Conservation (phyloP, 2,113 vertebrate species). For the Cavia porcellus region DNA sequence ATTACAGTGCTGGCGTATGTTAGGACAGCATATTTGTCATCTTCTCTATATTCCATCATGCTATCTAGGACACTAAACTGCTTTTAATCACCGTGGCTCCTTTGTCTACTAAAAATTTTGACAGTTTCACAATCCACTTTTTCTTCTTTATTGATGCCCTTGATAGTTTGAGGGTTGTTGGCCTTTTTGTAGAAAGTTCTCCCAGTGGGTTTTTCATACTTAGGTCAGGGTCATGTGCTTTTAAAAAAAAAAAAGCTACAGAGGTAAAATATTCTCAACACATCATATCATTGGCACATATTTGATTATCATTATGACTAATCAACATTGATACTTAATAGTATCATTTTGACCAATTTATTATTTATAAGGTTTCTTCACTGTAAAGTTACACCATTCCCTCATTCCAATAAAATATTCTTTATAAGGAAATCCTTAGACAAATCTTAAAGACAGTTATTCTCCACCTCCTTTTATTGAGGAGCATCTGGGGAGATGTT, state of each 20-base stretch:
- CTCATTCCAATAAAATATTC: background rate
- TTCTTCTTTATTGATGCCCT: background rate
- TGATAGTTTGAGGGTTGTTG: background rate
- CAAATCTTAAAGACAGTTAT: background rate
- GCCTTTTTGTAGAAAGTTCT: background rate
- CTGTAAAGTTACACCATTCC: background rate
- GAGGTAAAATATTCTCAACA: background rate
- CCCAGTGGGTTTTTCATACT: background rate
- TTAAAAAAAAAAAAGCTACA: background rate
- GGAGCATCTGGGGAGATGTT: background rate
- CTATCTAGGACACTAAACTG: background rate
- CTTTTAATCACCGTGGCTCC: background rate
- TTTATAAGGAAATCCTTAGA: background rate
- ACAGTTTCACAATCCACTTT: background rate
- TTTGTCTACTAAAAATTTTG: background rate
- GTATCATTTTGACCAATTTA: background rate
- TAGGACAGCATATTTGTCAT: background rate
- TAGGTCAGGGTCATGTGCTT: background rate
- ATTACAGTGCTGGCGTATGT: background rate
- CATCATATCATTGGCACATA: fast-evolving
- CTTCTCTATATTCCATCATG: background rate
- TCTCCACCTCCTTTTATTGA: background rate
- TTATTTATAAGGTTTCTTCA: background rate
- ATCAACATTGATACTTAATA: background rate
- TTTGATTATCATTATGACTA: background rate